Evolutionary conservation across 64 coral and sea anemone species (phyloP).

Genomic region (Acropora tenuis): DNA sequence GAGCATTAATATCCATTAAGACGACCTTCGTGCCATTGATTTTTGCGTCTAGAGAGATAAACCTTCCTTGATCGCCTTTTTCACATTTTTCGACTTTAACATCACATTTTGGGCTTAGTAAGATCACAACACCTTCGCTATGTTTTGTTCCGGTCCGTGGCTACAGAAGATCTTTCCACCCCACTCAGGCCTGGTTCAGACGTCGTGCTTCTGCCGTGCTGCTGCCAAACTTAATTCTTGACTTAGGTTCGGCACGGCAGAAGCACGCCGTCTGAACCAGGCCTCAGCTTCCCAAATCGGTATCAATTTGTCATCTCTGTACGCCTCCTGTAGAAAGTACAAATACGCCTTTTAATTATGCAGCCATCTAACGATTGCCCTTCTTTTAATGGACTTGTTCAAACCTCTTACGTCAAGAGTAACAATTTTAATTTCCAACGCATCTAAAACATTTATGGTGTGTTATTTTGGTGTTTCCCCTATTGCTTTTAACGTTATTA

Average conservation of each 20-base stretch:
- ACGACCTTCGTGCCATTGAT: neutral
- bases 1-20: neutral
- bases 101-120: too few species aligned
- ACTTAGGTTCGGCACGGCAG: too few species aligned
- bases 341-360: neutral
- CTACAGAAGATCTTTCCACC: neutral
- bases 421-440: neutral
- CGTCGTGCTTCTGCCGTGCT: too few species aligned
- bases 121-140: too few species aligned
- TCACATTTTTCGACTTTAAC: too few species aligned
- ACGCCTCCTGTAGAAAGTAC: neutral
- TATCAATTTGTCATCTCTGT: neutral
- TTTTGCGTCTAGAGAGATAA: neutral
- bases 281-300: neutral
- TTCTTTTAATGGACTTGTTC: neutral
- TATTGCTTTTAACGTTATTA: too few species aligned
- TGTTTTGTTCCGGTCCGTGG: neutral
- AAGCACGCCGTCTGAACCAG: too few species aligned
- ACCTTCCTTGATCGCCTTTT: neutral
- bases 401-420: neutral
- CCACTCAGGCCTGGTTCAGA: neutral
- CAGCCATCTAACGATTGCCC: neutral
- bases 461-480: too few species aligned
- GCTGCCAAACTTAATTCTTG: too few species aligned
- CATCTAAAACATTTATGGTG: neutral